Base-by-base conservation (phyloP, 1,140 invertebrate genomes). In the Pogonomyrmex californicus region DNA sequence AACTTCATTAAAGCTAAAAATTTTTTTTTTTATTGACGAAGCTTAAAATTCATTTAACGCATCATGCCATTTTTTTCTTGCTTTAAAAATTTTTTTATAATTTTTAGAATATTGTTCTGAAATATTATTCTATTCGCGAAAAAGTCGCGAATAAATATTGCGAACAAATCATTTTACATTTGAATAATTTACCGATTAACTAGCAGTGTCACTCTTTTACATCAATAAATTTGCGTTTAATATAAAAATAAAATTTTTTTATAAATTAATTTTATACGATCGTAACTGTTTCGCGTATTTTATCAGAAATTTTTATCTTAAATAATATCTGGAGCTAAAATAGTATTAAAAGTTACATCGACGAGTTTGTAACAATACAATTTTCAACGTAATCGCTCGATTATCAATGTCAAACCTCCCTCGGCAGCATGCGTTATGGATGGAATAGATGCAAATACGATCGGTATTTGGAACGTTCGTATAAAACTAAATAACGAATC, bases 401-500 rank as follows among this genome's bases (percentile, higher is more conserved):
- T 83, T 49, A 83, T 83, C 30, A 62, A 75, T 62, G 33, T 60
- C 23, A 38, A 75, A 38, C 6, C 12, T 3, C 1, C 10, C 33
- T 7, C n/a, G 9, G 3, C 5, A 9, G 14, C 9, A 23, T 12
- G 9, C 44, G 30, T 73, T 75, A 62, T 62, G 68, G 12, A n/a
- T 49, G 54, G 12, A 12, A 62, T 7, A 44, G 12, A 83, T 83
- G 68, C 30, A 75, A 75, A 83, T 83, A 71, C 54, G 7, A 73
- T 83, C 33, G 56, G 17, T 71, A 83, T 83, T 83, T 75, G 12
- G 54, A 73, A 23, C 41, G 33, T 60, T 38, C 54, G 54, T 41
- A 83, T 83, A 83, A 83, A 83, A 73, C 79, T 58, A 83, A 75
- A 83, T 75, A 83, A 83, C 68, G 68, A 83, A 75, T 83, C 68